Conservation (phyloP, 2,113 vertebrate species). For the Cygnus atratus region DNA sequence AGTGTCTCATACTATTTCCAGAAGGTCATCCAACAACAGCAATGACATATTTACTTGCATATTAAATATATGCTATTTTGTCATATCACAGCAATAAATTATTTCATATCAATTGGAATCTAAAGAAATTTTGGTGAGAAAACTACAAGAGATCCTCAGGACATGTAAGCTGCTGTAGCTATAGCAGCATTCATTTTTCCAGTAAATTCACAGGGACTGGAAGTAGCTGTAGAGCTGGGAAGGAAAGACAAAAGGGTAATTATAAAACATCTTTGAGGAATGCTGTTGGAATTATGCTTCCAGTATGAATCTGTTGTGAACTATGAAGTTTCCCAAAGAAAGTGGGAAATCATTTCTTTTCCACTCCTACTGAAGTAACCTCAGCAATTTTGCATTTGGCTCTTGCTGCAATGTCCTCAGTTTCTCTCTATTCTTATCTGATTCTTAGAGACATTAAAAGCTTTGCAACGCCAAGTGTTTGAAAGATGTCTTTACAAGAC, state of each 20-base stretch:
- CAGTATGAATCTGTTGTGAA: not conserved
- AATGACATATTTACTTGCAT: not conserved
- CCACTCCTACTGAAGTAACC: not conserved
- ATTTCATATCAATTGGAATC: not conserved
- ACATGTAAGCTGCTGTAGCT: accelerated
- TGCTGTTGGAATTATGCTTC: not conserved
- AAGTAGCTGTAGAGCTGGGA: not conserved
- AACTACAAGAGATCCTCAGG: not conserved
- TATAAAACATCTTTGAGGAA: not conserved
- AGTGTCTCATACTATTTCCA: not conserved
- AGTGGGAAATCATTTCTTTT: not conserved
- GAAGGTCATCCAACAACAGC: not conserved
- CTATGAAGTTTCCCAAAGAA: not conserved
- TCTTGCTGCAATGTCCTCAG: not conserved
- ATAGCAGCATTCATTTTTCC: not conserved
- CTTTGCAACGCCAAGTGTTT: not conserved
- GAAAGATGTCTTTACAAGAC: constrained; percentile 8
- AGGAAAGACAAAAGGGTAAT: not conserved
- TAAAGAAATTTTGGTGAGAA: not conserved
- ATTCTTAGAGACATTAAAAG: not conserved
- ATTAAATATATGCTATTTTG: not conserved
- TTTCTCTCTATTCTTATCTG: not conserved
- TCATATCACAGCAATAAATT: not conserved
- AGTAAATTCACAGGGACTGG: not conserved
- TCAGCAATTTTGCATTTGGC: not conserved